A percentile compares a stretch with the other conserved stretches of the same genome.
Evolutionary conservation across 1,140 invertebrate species (phyloP).

Genomic region (Halictus rubicundus): DNA sequence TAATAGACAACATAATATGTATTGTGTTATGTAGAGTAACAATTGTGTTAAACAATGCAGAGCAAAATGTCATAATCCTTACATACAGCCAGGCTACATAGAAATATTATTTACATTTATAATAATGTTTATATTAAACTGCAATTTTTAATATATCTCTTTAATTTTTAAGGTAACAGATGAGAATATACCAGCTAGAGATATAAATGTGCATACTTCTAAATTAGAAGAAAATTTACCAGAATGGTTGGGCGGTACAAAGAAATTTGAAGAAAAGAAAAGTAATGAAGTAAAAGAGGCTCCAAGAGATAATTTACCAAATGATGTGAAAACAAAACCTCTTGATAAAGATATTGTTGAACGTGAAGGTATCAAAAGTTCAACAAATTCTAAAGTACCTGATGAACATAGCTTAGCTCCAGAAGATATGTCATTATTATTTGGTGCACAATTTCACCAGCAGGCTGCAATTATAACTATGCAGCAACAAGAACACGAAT

Average conservation of each 20-base stretch:
- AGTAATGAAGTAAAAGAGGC: slow-evolving; percentile 28
- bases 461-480: slow-evolving; percentile 68
- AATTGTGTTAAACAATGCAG: not conserved
- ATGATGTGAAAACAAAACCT: slow-evolving; percentile 7
- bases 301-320: slow-evolving; percentile 18
- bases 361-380: slow-evolving; percentile 24
- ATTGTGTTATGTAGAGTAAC: not conserved
- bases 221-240: slow-evolving; percentile 68
- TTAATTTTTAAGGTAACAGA: slow-evolving; percentile 44
- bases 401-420: slow-evolving; percentile 6
- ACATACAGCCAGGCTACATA: too few relatives aligned
- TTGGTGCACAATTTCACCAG: slow-evolving; percentile 68
- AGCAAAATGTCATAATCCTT: too few relatives aligned
- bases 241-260: slow-evolving; percentile 73
- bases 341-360: slow-evolving; percentile 38
- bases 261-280: slow-evolving; percentile 54
- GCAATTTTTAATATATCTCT: not conserved
- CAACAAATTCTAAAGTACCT: slow-evolving; percentile 14
- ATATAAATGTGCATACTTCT: slow-evolving; percentile 25
- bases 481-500: slow-evolving; percentile 73
- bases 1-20: not conserved
- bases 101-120: too few relatives aligned
- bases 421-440: slow-evolving; percentile 52
- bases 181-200: slow-evolving; percentile 13
- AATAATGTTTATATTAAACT: too few relatives aligned